A percentile compares a stretch with the other conserved stretches of the same genome.
Evolutionary conservation across 2,797 vertebrate species (phyloP).

Genomic region (Choloepus didactylus): DNA sequence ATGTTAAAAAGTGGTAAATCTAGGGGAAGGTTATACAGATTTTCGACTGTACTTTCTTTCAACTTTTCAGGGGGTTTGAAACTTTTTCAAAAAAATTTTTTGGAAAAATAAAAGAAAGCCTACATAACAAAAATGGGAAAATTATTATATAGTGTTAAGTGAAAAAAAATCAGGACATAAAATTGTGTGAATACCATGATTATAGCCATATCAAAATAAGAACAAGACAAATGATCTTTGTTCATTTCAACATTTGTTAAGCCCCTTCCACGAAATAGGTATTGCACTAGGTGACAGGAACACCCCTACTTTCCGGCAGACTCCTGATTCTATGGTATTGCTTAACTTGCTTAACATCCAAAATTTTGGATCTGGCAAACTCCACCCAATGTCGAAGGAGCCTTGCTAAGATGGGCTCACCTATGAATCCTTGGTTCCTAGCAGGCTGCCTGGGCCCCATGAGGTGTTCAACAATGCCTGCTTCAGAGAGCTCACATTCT

Average conservation of each 20-base stretch:
- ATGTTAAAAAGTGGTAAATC: background rate
- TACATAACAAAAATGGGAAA: conserved; percentile 40
- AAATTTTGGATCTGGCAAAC: background rate
- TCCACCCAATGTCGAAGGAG: background rate
- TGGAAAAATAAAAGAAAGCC: conserved; percentile 37
- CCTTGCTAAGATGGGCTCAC: background rate
- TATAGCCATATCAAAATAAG: conserved; percentile 56
- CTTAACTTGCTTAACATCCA: background rate
- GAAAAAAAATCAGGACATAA: conserved; percentile 5
- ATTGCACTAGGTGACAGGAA: background rate
- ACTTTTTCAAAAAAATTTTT: background rate
- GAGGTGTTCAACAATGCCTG: background rate
- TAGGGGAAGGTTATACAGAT: background rate
- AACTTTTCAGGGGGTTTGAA: conserved; percentile 19
- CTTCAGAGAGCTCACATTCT: background rate
- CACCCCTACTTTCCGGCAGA: background rate
- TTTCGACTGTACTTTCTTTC: conserved; percentile 36
- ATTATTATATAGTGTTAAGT: conserved; percentile 6
- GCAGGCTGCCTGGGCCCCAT: background rate
- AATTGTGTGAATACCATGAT: background rate
- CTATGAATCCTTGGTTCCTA: background rate
- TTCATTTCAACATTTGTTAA: conserved; percentile 40
- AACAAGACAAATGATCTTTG: conserved; percentile 48
- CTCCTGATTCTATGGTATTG: background rate
- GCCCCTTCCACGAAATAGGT: background rate